phyloP scores from a whole-genome alignment of 2,797 vertebrate species.

The Acanthurus tractus region DNA sequence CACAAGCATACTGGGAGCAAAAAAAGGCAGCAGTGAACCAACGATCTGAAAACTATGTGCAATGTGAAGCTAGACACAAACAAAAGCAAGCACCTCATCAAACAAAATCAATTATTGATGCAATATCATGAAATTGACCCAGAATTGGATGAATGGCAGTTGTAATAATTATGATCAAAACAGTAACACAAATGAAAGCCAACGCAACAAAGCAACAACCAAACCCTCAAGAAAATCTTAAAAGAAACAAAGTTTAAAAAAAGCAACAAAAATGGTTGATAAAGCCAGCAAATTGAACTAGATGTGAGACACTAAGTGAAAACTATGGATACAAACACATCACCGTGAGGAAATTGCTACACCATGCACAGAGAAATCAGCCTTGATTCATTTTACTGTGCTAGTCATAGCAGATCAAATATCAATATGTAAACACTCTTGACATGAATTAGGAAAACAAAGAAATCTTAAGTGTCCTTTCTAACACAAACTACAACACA shows the following conservation, averaged over 20 bases:
- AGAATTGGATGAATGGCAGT: constrained; percentile 77
- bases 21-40: constrained; percentile 61
- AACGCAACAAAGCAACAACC: constrained; percentile 59
- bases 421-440: constrained; percentile 33
- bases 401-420: constrained; percentile 45
- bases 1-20: constrained; percentile 42
- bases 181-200: constrained; percentile 67
- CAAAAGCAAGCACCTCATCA: constrained; percentile 68
- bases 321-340: constrained; percentile 36
- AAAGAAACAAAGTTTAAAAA: constrained; percentile 25
- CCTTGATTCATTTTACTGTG: constrained; percentile 47
- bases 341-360: constrained; percentile 37
- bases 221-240: constrained; percentile 36
- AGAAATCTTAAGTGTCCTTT: constrained; percentile 18
- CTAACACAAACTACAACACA: constrained; percentile 25
- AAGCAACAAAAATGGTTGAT: constrained; percentile 25
- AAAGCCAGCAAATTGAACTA: constrained; percentile 39
- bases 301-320: constrained; percentile 53
- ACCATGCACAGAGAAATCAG: constrained; percentile 28
- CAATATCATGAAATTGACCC: constrained; percentile 79
- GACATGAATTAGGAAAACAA: constrained; percentile 17
- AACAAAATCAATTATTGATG: constrained; percentile 79
- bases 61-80: constrained; percentile 66
- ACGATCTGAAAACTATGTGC: constrained; percentile 59
- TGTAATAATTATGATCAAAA: constrained; percentile 76